Conservation (phyloP, 2,888 invertebrate species). For the Pinctada fucata region DNA sequence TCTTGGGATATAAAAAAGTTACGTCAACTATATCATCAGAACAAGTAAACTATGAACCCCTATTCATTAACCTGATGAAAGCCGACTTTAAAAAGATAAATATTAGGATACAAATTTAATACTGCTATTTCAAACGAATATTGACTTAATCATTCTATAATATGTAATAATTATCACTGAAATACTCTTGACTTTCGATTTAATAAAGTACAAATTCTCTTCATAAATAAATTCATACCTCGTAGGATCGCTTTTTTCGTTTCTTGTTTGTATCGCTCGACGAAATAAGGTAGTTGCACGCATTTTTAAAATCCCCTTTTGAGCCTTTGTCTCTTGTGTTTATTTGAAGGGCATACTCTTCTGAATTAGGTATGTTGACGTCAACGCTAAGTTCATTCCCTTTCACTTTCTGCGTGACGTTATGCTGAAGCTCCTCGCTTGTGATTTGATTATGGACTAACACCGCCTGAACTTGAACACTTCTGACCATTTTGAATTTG, state of each 20-base stretch:
- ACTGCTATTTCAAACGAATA: no score
- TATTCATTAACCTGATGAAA: no score
- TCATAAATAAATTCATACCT: not conserved
- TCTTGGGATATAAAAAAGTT: no score
- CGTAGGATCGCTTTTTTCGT: conserved; percentile 17
- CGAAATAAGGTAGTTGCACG: conserved; percentile 47
- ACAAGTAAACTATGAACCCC: no score
- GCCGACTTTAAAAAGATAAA: no score
- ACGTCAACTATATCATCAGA: no score
- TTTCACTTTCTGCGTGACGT: conserved; percentile 19
- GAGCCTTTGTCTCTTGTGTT: conserved; percentile 38
- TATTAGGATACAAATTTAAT: no score
- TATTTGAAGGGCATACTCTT: conserved; percentile 47
- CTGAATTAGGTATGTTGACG: conserved; percentile 45
- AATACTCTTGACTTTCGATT: no score
- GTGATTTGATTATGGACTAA: conserved; percentile 40
- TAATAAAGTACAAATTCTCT: no score
- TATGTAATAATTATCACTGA: no score
- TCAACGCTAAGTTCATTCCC: conserved; percentile 24
- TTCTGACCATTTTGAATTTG: conserved; percentile 33
- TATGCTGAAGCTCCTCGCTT: conserved; percentile 1
- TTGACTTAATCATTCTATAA: no score
- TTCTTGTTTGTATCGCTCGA: conserved; percentile 26
- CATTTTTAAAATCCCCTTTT: conserved; percentile 34
- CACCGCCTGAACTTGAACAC: conserved; percentile 40